phyloP scores from a whole-genome alignment of 2,888 invertebrate species.

The Bombylius major region DNA sequence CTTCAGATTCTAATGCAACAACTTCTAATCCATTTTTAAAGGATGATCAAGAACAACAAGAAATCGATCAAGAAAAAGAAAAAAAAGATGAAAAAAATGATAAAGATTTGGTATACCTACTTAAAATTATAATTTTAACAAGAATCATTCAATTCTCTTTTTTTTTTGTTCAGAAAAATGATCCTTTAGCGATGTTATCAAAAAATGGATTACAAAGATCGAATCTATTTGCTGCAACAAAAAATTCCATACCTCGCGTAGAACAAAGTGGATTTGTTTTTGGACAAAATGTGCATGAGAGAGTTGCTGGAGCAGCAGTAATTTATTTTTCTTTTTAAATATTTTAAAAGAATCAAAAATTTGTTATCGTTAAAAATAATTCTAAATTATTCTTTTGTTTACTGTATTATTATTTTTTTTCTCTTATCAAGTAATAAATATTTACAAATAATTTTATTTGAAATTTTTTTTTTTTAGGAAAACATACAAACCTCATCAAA shows the following conservation, averaged over 20 bases:
- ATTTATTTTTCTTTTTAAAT: not conserved
- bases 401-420: no score
- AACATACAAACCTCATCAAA: constrained; percentile 7
- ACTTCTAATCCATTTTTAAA: constrained; percentile 30
- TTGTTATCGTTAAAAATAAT: no score
- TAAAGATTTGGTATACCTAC: not conserved
- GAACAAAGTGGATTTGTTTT: constrained; percentile 66
- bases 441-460: no score
- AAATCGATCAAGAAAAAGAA: constrained; percentile 14
- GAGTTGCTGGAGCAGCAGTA: constrained; percentile 52
- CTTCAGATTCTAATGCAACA: not conserved
- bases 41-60: constrained; percentile 15
- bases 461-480: constrained; percentile 2
- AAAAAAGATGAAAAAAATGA: constrained; percentile 15
- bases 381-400: no score
- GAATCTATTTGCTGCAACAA: constrained; percentile 30
- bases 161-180: constrained; percentile 11
- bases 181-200: constrained; percentile 29
- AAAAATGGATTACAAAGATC: constrained; percentile 33
- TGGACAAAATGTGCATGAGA: constrained; percentile 79
- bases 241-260: constrained; percentile 35
- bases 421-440: no score
- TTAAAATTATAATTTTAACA: no score
- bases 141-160: not conserved
- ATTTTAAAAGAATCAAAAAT: not conserved